Base-by-base conservation (phyloP, 2,888 invertebrate species). In the Cheilosia grossa region DNA sequence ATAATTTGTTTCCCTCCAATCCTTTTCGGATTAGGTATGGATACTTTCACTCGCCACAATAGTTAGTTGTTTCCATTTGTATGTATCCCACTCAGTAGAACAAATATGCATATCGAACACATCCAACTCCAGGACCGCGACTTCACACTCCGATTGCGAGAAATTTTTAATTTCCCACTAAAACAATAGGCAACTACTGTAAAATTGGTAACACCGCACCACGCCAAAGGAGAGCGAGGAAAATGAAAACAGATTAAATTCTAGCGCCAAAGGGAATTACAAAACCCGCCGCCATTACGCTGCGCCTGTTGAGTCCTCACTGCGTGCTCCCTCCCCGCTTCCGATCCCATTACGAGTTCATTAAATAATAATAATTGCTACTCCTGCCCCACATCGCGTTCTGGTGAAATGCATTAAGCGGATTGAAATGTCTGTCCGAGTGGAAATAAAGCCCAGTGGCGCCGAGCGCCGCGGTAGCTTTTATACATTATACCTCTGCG, bases 401-500 rank as follows among this genome's bases (percentile, higher is more conserved):
- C 40, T 59, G 56, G 61, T 75, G 64, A 72, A 86, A 78, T 78
- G 75, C 86, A 86, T 86, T 86, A 86, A 86, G 73, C 82, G 69
- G 86, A 86, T 86, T 86, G 86, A 82, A 86, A 86, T 86, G 67
- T 70, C 73, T 86, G 82, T 61, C 63, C 78, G 73, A 69, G 72
- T 64, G 77, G 61, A 61, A 80, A 72, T 59, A 72, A 56, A 30
- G 37, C n/a, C 30, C 49, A 42, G 33, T 42, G 42, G 4, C 61
- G 10, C 17, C 13, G 51, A 17, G n/a, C 24, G 24, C 17, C 1
- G 33, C 40, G 70, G 70, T 67, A 47, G 64, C 24, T 24, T 53
- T 78, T 78, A 54, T 54, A 2, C 30, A 30, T 30, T 67, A 74
- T 74, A 64, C 64, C 64, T 59, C 9, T 4, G 10, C 13, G 37